A percentile compares a stretch with the other conserved stretches of the same genome.
phyloP scores from a whole-genome alignment of 2,797 vertebrate species.

The Falco cherrug region DNA sequence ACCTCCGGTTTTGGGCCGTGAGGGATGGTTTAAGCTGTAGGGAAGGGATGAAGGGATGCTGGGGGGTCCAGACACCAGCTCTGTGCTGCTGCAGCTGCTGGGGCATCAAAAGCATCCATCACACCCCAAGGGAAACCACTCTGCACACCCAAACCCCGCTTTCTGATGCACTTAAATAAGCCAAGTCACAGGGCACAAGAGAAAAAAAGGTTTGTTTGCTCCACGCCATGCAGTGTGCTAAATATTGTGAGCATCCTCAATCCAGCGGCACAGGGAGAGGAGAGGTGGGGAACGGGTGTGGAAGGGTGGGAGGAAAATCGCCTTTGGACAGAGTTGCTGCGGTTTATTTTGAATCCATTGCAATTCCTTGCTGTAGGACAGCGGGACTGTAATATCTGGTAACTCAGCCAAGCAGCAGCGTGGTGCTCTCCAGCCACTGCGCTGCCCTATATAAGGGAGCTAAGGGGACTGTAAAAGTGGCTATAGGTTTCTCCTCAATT shows the following conservation, averaged over 20 bases:
- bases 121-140: not conserved
- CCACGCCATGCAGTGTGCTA: not conserved
- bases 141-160: not conserved
- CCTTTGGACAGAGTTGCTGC: not conserved
- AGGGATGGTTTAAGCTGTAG: not conserved
- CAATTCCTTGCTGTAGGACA: not conserved
- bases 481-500: not conserved
- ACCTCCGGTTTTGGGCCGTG: fast-evolving
- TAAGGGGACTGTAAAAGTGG: not conserved
- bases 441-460: conserved; percentile 8
- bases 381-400: not conserved
- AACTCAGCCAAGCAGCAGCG: not conserved
- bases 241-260: not conserved
- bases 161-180: not conserved
- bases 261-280: not conserved
- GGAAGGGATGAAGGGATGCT: not conserved
- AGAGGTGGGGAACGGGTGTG: not conserved
- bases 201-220: not conserved
- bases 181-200: not conserved
- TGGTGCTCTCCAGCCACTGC: not conserved
- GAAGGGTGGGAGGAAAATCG: not conserved
- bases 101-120: not conserved
- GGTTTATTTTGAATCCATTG: not conserved
- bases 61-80: not conserved
- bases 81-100: not conserved